Evolutionary conservation across 92 coral and sea anemone species (phyloP), one percentile per base, ranked within the genome.

Genomic region (Ricordea florida): DNA sequence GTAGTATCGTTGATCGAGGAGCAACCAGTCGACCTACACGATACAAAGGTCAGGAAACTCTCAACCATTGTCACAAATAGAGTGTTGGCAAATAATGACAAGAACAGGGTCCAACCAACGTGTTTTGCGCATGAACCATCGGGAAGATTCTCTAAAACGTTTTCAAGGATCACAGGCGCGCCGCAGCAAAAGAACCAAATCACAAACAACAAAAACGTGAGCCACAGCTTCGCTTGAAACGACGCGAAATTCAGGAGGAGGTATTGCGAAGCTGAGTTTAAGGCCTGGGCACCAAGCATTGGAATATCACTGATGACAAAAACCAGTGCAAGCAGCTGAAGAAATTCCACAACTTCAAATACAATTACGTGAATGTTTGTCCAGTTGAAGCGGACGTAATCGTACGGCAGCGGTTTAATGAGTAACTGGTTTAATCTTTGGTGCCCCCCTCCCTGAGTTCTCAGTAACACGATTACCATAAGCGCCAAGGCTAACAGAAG

Each of bases 361-460:
- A 92, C 61, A 59, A 92, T 59, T 16, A 89, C 94, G 63, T 92
- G 97, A 13, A 90, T 77, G 65, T 94, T 94, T 34, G 97, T 78
- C 98, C 98, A 94, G 84, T 94, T 94, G 34, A 94, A 87, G 30
- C 97, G 93, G 29, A 94, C 78, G 65, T 94, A 94, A 61, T 94
- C 97, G 47, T 89, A 94, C 1, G 93, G 96, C 21, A 65, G 61
- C 6, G 98, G 97, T 48, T 87, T 43, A 14, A 92, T 74, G 11
- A 91, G 72, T 18, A 83, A 76, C 5, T 51, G 10, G 5, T 78
- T 66, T 10, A 77, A 92, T 11, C 74, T 74, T 44, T 42, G 27
- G 41, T 3, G 3, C 21, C n/a, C 40, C 20, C 5, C 25, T 36
- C 46, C 72, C 55, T 57, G 44, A 21, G 56, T 40, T 56, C 36